Conservation (phyloP, 1,140 invertebrate species). For the Anoplophora glabripennis region DNA sequence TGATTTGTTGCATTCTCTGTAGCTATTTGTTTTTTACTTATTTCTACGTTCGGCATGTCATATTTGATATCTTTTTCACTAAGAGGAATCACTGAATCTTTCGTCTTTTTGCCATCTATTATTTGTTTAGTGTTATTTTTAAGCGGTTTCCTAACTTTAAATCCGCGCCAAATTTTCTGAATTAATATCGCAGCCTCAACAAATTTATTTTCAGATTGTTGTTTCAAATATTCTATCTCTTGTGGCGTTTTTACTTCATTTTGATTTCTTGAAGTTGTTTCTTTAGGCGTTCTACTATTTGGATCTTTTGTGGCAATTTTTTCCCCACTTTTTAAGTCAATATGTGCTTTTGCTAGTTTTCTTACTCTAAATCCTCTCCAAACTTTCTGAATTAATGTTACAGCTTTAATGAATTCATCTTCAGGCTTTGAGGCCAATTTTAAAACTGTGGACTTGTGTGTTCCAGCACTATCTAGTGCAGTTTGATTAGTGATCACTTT, state of each 20-base stretch:
- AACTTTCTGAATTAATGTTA: constrained; percentile 7
- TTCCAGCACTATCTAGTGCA: no score
- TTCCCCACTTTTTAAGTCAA: background rate
- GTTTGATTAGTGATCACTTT: no score
- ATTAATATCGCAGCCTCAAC: constrained; percentile 15
- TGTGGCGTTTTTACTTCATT: no score
- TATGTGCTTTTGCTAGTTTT: constrained; percentile 2
- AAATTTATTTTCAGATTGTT: constrained; percentile 1
- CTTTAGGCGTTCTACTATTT: no score
- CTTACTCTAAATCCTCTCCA: constrained; percentile 4
- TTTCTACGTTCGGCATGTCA: no score
- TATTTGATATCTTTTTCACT: no score
- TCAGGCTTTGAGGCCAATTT: constrained; percentile 1
- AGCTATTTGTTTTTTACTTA: no score
- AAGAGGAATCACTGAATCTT: no score
- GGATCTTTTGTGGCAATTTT: no score
- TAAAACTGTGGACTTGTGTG: background rate
- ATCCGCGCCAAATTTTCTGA: constrained; percentile 14
- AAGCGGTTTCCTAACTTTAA: constrained; percentile 9
- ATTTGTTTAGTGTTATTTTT: background rate
- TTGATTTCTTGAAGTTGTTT: no score
- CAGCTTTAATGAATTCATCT: background rate
- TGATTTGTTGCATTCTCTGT: no score
- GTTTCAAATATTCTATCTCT: background rate
- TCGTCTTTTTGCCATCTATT: no score